Evolutionary conservation across 1,140 invertebrate genomes (phyloP).

Genomic region (Tetramorium alpestre): DNA sequence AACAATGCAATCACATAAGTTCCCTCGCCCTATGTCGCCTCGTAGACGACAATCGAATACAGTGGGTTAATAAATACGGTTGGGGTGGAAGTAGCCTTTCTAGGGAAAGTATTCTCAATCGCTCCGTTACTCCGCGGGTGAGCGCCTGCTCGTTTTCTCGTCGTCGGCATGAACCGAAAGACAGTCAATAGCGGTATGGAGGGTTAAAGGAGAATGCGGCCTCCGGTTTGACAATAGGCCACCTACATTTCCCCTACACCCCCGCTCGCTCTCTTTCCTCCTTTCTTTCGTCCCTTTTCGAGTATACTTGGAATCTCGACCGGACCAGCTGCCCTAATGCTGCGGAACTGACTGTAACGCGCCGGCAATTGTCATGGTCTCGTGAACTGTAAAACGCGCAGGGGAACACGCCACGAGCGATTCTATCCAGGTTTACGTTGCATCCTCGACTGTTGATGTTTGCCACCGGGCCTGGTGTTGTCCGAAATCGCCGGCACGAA

Average conservation of each 20-base stretch:
- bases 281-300: constrained; percentile 33
- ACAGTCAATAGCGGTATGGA: constrained; percentile 62
- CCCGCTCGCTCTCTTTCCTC: background rate
- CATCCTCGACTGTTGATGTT: constrained; percentile 56
- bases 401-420: constrained; percentile 53
- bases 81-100: constrained; percentile 18
- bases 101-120: constrained; percentile 48
- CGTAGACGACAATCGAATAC: constrained; percentile 25
- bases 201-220: constrained; percentile 70
- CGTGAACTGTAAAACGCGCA: constrained; percentile 59
- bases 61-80: constrained; percentile 27
- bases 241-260: constrained; percentile 53
- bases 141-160: constrained; percentile 44
- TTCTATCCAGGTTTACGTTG: constrained; percentile 47
- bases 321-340: constrained; percentile 65
- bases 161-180: constrained; percentile 64
- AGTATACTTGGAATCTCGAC: constrained; percentile 64
- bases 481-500: constrained; percentile 47
- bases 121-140: constrained; percentile 32
- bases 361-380: constrained; percentile 62
- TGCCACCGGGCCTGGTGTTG: constrained; percentile 38
- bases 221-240: constrained; percentile 72
- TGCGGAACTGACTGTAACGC: constrained; percentile 56
- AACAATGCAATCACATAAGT: constrained; percentile 8
- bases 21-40: background rate